Evolutionary conservation across 1,140 invertebrate genomes (phyloP), one percentile per base, ranked within the genome.

Genomic region (Dryas iulia): DNA sequence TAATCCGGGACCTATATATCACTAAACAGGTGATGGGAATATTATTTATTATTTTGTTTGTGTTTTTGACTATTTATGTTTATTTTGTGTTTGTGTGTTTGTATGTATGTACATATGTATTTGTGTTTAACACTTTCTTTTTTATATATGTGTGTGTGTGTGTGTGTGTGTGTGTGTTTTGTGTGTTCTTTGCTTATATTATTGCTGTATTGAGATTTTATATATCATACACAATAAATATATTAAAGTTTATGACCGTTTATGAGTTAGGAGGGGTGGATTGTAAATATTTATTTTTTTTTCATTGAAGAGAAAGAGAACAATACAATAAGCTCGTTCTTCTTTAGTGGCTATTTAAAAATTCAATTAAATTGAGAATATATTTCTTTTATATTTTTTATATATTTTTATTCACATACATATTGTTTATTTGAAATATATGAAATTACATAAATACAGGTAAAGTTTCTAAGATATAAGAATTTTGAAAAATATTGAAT

Each of bases 1-100:
- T 92, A 92, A 92, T 87, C 92, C 90, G 90, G 92, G 92, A 91
- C 86, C 91, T 89, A 90, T 92, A 81, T 92, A 92, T 91, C 91
- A 92, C 84, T 92, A 91, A 92, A 91, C 89, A 92, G 91, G 90
- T 92, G 91, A 92, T 84, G 89, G 89, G 86, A 86, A 73, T 87
- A 81, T 79, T 84, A 81, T 82, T 83, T 47, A 81, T 75, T 86
- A 75, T 86, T 60, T 66, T 77, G 74, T 82, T 71, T 79, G 69
- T 78, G 65, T n/a, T n/a, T n/a, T n/a, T n/a, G n/a, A n/a, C n/a
- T n/a, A n/a, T n/a, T n/a, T n/a, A n/a, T n/a, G n/a, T n/a, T n/a
- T n/a, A n/a, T n/a, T 72, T 62, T 64, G 64, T 59, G 1, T 68
- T 8, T 69, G 23, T 67, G 30, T 63, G 23, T 57, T 53, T 35